These are phyloP conservation scores for Tuta absoluta DNA, from an alignment of 2,888 invertebrate species.

Conservation along the genomic window DNA sequence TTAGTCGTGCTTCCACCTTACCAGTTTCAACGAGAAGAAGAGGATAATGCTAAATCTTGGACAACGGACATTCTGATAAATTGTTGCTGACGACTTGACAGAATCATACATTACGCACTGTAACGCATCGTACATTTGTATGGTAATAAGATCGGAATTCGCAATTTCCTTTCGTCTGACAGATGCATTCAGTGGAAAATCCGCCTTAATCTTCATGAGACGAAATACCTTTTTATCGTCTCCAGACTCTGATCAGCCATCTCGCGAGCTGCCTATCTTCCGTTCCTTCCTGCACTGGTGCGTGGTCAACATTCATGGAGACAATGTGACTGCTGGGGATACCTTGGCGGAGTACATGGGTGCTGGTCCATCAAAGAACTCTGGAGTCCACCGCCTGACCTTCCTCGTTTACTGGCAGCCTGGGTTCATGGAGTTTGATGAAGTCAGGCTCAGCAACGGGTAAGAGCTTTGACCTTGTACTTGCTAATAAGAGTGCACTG, in stretches of 20 bases:
- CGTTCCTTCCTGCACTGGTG: conserved; percentile 35
- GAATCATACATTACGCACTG: no score
- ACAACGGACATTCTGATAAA: no score
- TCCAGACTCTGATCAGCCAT: conserved; percentile 34
- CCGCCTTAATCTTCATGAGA: not conserved
- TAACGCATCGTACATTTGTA: no score
- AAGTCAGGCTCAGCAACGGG: not conserved
- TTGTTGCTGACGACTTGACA: no score
- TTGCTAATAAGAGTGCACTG: not conserved
- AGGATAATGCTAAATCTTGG: no score
- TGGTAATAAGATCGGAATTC: no score
- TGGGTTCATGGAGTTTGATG: conserved; percentile 63
- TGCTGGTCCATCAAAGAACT: conserved; percentile 86
- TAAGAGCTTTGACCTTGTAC: not conserved
- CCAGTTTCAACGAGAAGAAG: no score
- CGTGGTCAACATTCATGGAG: conserved; percentile 60
- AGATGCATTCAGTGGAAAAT: no score
- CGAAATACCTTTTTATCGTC: not conserved
- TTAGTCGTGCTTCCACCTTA: no score
- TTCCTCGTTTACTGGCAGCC: conserved; percentile 85
- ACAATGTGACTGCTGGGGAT: conserved; percentile 67
- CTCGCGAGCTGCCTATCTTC: conserved; percentile 18
- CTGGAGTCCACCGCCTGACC: conserved; percentile 86
- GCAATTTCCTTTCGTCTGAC: no score
- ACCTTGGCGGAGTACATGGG: conserved; percentile 80